Evolutionary conservation across 2,113 vertebrate species (phyloP), one percentile per base, ranked within the genome.

Genomic region (Hyaena hyaena): DNA sequence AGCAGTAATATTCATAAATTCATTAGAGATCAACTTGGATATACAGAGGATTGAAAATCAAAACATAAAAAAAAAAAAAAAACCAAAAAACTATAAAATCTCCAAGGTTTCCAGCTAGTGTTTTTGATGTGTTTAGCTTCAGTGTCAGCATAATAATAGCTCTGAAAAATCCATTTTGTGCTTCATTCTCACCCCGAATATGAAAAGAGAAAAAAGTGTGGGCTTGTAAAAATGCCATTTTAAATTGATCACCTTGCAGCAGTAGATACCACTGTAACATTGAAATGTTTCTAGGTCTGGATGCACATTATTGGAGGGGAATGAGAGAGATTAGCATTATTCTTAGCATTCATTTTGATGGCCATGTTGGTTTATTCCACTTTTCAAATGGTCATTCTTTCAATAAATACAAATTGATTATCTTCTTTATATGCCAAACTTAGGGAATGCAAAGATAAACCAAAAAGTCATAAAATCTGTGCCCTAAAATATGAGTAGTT

Each of bases 91-190:
- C 73, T 89, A 11, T 31, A 86, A 86, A 88, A 53, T 91, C 33
- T 55, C 58, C 39, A 88, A 28, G 50, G 50, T 89, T 93, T 93
- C 48, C 76, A 93, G 35, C 48, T 39, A 61, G 19, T 5, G 58
- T 61, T 87, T 55, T 80, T 68, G 83, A 65, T 88, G 74, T 82
- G 9, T 58, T 96, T 94, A 68, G 39, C 35, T 94, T 81, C 58
- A 84, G 23, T 83, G 71, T 90, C 58, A 71, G 12, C 15, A 10
- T 86, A 68, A 86, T 58, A 65, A 88, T 10, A 76, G 33, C n/a
- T 87, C 35, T 48, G 26, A 35, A 93, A 86, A 94, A 63, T 87
- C 45, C 61, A 16, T 95, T 96, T 93, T 84, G 69, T 90, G 28
- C 43, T 83, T 88, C 15, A 65, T 74, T 80, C 58, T 94, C 48